Percentiles rank a stretch among this genome's conserved stretches.
Evolutionary conservation across 2,113 vertebrate genomes (phyloP).

Genomic region (Hemiprocne comata): DNA sequence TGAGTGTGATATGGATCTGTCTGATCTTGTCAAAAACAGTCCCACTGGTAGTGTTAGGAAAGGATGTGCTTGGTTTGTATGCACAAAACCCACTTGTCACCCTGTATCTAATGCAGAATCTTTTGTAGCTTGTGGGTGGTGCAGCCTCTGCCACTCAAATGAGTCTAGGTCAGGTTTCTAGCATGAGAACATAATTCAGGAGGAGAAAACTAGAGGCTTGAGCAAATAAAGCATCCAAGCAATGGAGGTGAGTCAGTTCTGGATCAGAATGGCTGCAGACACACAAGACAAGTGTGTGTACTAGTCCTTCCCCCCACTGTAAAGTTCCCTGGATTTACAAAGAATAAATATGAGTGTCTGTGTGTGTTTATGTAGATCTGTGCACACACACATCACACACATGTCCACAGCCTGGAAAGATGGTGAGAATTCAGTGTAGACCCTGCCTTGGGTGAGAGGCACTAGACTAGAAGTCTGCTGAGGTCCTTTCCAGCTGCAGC

Average conservation of each 20-base stretch:
- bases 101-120: not conserved
- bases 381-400: fast-evolving
- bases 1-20: not conserved
- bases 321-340: not conserved
- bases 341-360: not conserved
- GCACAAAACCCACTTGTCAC: not conserved
- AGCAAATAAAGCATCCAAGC: not conserved
- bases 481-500: not conserved
- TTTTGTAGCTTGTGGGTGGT: not conserved
- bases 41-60: not conserved
- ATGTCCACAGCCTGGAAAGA: not conserved
- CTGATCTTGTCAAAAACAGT: not conserved
- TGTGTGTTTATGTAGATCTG: not conserved
- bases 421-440: not conserved
- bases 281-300: not conserved
- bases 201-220: not conserved
- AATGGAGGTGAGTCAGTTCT: not conserved
- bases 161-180: not conserved
- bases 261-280: not conserved
- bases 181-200: not conserved
- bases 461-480: not conserved
- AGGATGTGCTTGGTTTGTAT: not conserved
- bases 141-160: not conserved
- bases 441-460: not conserved
- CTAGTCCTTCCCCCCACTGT: not conserved